Percentiles rank a stretch among this genome's conserved stretches.
Conservation (phyloP, 2,113 vertebrate species). For the Phoxinus phoxinus region DNA sequence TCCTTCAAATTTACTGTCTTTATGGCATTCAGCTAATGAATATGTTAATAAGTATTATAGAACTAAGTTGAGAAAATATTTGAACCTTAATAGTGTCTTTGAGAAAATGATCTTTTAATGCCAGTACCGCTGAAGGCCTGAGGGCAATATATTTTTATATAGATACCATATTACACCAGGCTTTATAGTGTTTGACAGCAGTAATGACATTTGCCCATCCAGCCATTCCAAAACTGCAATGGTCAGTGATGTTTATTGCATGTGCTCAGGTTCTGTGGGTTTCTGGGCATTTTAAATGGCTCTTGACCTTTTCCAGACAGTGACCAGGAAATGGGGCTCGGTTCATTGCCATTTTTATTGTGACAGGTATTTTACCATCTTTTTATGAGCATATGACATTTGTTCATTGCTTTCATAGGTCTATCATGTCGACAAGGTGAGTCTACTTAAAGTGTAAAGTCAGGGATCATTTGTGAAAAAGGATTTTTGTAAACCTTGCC, state of each 20-base stretch:
- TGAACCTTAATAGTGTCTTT: conserved; percentile 45
- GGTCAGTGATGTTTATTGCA: conserved; percentile 69
- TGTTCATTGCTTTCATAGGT: conserved; percentile 55
- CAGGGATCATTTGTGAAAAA: conserved; percentile 31
- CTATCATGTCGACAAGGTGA: conserved; percentile 50
- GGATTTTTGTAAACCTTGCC: conserved; percentile 4
- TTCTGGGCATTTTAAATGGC: conserved; percentile 61
- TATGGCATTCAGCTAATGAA: conserved; percentile 23
- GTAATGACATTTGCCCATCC: conserved; percentile 59
- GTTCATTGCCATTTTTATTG: conserved; percentile 66
- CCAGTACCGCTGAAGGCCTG: conserved; percentile 26
- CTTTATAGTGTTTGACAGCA: conserved; percentile 54
- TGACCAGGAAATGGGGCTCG: conserved; percentile 60
- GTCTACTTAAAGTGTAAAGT: conserved; percentile 44
- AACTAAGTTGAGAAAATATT: conserved; percentile 32
- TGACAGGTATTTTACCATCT: conserved; percentile 60
- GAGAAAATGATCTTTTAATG: conserved; percentile 47
- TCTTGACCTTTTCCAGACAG: conserved; percentile 71
- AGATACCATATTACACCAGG: conserved; percentile 52
- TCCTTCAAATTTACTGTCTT: conserved; percentile 54
- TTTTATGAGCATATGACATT: conserved; percentile 74
- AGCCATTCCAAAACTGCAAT: conserved; percentile 53
- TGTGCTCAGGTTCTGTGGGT: conserved; percentile 59
- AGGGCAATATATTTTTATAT: conserved; percentile 53
- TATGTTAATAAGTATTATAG: conserved; percentile 15